phyloP scores from a whole-genome alignment of 2,113 vertebrate genomes.

The Campylorhamphus procurvoides region DNA sequence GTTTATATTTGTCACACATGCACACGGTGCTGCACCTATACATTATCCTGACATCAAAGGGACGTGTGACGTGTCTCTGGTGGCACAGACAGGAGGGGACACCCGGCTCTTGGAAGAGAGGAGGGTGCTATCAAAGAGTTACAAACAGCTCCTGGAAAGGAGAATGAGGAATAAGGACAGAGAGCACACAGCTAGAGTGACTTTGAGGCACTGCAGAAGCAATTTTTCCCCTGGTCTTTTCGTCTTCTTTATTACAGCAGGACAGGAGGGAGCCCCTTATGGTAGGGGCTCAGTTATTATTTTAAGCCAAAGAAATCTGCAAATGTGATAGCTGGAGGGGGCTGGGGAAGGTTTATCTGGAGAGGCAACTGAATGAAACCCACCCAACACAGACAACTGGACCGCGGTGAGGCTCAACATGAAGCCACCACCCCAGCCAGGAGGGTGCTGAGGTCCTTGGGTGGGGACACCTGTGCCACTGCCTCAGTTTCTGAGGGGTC shows the following conservation, averaged over 20 bases:
- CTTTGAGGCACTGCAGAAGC: background rate
- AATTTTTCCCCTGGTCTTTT: background rate
- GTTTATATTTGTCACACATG: background rate
- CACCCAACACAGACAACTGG: background rate
- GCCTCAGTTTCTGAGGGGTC: background rate
- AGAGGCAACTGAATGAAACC: background rate
- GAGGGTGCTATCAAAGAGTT: background rate
- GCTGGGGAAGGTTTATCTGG: background rate
- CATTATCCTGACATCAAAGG: constrained; percentile 16
- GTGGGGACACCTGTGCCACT: background rate
- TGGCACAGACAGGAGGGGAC: background rate
- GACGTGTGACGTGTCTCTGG: background rate
- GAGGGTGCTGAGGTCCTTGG: background rate
- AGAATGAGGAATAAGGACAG: background rate
- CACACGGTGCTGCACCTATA: background rate
- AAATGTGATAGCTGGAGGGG: background rate
- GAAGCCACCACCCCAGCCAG: background rate
- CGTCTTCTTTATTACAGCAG: background rate
- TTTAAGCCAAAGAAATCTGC: background rate
- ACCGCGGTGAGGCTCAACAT: background rate
- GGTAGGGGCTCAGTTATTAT: background rate
- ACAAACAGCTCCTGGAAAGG: constrained; percentile 1
- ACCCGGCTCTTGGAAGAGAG: background rate
- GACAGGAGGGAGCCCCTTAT: background rate
- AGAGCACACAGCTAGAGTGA: background rate